Evolutionary conservation across 2,113 vertebrate species (phyloP), one percentile per base, ranked within the genome.

Genomic region (Formicarius rufipectus): DNA sequence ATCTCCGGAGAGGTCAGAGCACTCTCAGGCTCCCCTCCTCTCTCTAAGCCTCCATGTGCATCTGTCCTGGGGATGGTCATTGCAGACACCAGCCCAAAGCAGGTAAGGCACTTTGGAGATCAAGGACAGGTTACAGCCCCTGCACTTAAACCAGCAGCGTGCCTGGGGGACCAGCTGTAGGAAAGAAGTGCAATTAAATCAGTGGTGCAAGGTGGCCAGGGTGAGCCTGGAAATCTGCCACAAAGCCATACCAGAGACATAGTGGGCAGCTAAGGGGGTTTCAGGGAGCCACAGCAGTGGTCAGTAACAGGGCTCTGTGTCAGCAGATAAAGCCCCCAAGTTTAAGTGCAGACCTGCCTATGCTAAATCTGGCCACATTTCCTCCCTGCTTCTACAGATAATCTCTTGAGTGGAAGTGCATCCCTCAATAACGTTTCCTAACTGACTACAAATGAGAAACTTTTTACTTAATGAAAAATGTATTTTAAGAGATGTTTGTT

Each of bases 1-100:
- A 13, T 33, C 33, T 60, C 30, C 44, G 21, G 22, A 45, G 35
- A 67, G 23, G 22, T n/a, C 71, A 62, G 30, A 59, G 35, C 31
- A 69, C 28, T 78, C 9, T 0, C 3, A 44, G 17, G 23, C 40
- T 88, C 4, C 1, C 8, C 7, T 63, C 31, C 17, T 66, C n/a
- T 33, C 44, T 73, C 53, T 40, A 50, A 58, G 31, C 3, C 31
- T 4, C 19, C 10, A 28, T 0, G 7, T 22, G 9, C 23, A 35
- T 56, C 25, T 0, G 0, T 72, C 14, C 12, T 2, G 5, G 7
- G 7, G 3, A 23, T 33, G 5, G 20, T 13, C 39, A 50, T 2
- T 52, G 9, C 24, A 86, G 24, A 10, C 0, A 0, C 10, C 47
- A 81, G 3, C 3, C 4, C 39, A 67, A 87, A 72, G 33, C n/a